Base-by-base conservation (phyloP, 2,888 invertebrate genomes). In the Chrysotoxum bicinctum region DNA sequence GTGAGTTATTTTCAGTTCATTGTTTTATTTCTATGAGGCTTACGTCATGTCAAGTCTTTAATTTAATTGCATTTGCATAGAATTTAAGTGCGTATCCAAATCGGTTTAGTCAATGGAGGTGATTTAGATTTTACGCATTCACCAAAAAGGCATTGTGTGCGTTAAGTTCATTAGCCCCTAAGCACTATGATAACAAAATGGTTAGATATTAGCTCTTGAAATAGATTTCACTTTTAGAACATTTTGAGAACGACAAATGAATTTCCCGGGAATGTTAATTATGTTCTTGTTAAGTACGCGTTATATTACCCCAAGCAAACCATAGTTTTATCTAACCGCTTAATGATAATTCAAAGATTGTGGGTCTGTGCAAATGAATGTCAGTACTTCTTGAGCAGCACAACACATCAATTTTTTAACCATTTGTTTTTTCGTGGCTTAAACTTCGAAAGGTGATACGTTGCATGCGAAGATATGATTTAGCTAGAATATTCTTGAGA, bases 1-100 rank as follows among this genome's bases (percentile, higher is more conserved):
- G 99, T 98, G 92, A 95, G 97, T 94, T 60, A 3, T 66, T 7
- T 2, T 16, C 0, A 30, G 12, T 19, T 40, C 5, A 14, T 19
- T 30, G 5, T 16, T 43, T 2, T 60, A 60, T 16, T 21, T 60
- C 1, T 14, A 30, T 32, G 12, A 14, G 12, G 30, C 45, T 64
- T 14, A 64, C 64, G 45, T 64, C 64, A 64, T 64, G 4, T 37
- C 10, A 37, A 52, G 21, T 69, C 2, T 52, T 40, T 40, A 19
- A 45, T 45, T 10, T 52, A 80, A 54, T 73, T 75, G 32, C 32
- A 30, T 50, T 73, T 75, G 40, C 32, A 30, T 50, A 43, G 3
- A 43, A 43, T 43, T 62, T 43, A 43, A 62, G 43, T 62, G 62
- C 62, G 62, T 62, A 30, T n/a, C 30, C 50, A 32, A 50, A 52